Evolutionary conservation across 2,888 invertebrate genomes (phyloP).

Genomic region (Pelosia muscerda): DNA sequence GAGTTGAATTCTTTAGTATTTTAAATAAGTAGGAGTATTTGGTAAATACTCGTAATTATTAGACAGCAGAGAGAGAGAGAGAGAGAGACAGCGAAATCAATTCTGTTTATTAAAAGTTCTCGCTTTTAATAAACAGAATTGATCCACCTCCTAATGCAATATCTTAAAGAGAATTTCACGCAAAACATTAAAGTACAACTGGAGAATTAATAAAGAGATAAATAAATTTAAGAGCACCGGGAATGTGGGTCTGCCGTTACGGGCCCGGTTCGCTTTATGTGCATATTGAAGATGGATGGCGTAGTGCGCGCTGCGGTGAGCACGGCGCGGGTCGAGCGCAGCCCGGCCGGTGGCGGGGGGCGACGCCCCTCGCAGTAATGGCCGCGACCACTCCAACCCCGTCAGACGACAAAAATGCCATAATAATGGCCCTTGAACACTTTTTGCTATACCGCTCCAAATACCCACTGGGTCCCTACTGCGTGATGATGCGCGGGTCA

Average conservation of each 20-base stretch:
- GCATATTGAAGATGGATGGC: conserved; percentile 86
- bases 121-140: conserved; percentile 21
- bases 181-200: conserved; percentile 81
- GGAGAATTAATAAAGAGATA: conserved; percentile 86
- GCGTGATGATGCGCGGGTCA: conserved; percentile 83
- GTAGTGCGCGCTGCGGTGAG: conserved; percentile 67
- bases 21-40: no score
- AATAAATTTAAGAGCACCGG: conserved; percentile 85
- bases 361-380: conserved; percentile 74
- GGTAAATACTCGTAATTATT: no score
- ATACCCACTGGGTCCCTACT: conserved; percentile 78
- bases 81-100: no score
- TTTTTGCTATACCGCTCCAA: conserved; percentile 86
- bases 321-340: conserved; percentile 54
- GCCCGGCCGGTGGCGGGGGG: conserved; percentile 45
- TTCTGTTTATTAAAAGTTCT: no score
- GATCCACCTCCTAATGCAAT: conserved; percentile 37
- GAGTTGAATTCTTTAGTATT: no score
- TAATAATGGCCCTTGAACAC: conserved; percentile 86
- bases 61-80: no score
- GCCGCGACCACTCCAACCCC: conserved; percentile 83
- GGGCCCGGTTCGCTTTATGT: conserved; percentile 85
- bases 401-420: conserved; percentile 88
- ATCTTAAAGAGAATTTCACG: conserved; percentile 59
- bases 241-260: conserved; percentile 85